phyloP scores from a whole-genome alignment of 1,140 invertebrate species.

The Heliconius himera region DNA sequence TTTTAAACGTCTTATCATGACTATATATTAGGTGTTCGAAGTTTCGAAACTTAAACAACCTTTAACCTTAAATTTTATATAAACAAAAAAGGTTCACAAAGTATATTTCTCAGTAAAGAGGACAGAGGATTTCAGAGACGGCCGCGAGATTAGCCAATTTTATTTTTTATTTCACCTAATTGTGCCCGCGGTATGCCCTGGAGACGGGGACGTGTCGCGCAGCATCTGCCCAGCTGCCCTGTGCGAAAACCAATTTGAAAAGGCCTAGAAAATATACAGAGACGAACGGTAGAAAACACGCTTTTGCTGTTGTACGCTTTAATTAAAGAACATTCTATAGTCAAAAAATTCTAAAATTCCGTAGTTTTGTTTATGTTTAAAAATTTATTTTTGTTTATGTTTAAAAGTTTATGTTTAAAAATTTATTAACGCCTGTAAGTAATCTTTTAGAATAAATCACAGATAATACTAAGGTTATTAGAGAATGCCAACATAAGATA shows the following conservation, averaged over 20 bases:
- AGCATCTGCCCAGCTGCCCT: slow-evolving; percentile 56
- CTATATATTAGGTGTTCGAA: not conserved
- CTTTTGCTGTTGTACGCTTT: not conserved
- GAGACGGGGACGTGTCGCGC: slow-evolving; percentile 72
- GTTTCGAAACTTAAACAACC: not conserved
- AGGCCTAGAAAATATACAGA: slow-evolving; percentile 67
- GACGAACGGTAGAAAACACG: slow-evolving; percentile 43
- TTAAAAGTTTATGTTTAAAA: too few relatives aligned
- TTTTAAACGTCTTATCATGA: not conserved
- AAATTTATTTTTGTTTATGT: too few relatives aligned
- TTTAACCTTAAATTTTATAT: not conserved
- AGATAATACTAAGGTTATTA: too few relatives aligned
- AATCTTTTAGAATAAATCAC: too few relatives aligned
- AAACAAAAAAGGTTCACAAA: not conserved
- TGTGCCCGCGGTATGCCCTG: slow-evolving; percentile 61
- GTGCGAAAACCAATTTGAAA: slow-evolving; percentile 73
- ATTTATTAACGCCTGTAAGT: too few relatives aligned
- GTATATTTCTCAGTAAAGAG: not conserved
- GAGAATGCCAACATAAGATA: too few relatives aligned
- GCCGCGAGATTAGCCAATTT: slow-evolving; percentile 52
- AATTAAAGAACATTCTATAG: too few relatives aligned
- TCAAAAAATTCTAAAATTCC: too few relatives aligned
- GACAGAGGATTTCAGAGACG: not conserved
- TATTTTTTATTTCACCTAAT: slow-evolving; percentile 65
- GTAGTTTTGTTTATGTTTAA: too few relatives aligned